Evolutionary conservation across 2,797 vertebrate species (phyloP), one percentile per base, ranked within the genome.

Genomic region (Thaleichthys pacificus): DNA sequence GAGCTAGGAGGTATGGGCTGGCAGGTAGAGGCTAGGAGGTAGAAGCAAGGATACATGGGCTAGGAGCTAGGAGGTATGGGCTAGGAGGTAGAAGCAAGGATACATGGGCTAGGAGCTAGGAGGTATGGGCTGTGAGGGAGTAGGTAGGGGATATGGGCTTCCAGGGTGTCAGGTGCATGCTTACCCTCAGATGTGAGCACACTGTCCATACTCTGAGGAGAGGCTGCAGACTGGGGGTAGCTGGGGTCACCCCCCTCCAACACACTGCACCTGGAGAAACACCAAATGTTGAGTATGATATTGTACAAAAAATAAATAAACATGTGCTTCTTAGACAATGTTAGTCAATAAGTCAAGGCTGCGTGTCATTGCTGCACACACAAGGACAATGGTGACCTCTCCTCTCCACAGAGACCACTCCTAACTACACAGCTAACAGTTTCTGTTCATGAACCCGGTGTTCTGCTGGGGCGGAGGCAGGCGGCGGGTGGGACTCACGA

Each of bases 131-230:
- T 42, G 2, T 42, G 38, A 42, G 38, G 38, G 6, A 35, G 32
- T 1, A 35, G 32, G 32, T 35, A 35, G 32, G 32, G 32, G 32
- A 35, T 35, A 35, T 6, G 32, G 32, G 32, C 32, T 35, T 30
- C 35, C 35, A 8, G 35, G 8, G 35, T 38, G 7, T 42, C 38
- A 42, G 38, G 11, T 3, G 42, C 42, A 47, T 19, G 35, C 83
- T 91, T 86, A 77, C 97, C 97, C 84, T 96, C 95, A 68, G 96
- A 91, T 77, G 95, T 95, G 68, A 99, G 94, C 78, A 94, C 91
- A 0, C 95, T 96, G 90, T 99, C 97, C 96, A 97, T 96, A 83
- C 95, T 97, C 87, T 97, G 96, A 0, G 97, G 96, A 9, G 97
- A 97, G 0, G 92, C 91, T 0, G 95, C 93, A 66, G 96, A 92